Evolutionary conservation across 2,797 vertebrate genomes (phyloP), one percentile per base, ranked within the genome.

Genomic region (Lepidocolaptes lacrymiger): DNA sequence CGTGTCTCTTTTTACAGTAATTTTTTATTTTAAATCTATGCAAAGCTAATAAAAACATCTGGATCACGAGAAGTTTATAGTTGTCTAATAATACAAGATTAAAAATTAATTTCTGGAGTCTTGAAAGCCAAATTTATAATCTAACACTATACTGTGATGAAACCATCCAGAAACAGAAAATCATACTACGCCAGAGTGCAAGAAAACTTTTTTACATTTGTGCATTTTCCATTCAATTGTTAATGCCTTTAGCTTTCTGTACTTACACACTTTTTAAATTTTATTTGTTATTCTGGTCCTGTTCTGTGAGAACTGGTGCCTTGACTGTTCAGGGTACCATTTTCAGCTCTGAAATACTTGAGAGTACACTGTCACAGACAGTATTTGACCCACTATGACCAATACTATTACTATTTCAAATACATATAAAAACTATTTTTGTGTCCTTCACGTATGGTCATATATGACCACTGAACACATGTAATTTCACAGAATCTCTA

Each of bases 341-440:
- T 80, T 92, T 77, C 81, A 93, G 46, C 58, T 75, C 81, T 95
- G 78, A 77, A 95, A 86, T 55, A 87, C 75, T 77, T 83, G 27
- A 78, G 44, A 89, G n/a, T 61, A 64, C 77, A 56, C 76, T 80
- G 56, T 52, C 58, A 83, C 37, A 56, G 55, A 49, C 52, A 78
- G 34, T 12, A 75, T n/a, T 43, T 62, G 37, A 82, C 28, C 34
- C 36, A n/a, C 18, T 75, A 52, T 30, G 34, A 82, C 9, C 27
- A 88, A 16, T 15, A 68, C 7, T 54, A 20, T 7, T 21, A 44
- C 37, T 58, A 32, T 48, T 89, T 54, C 22, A 79, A 81, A 82
- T 9, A 62, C 9, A 34, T 0, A 1, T 13, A 56, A 55, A n/a
- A 37, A 71, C 62, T 39, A n/a, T 26, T 63, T 51, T 7, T 55